These are phyloP conservation scores for Epirrita christyi DNA, from an alignment of 2,888 invertebrate genomes.

Conservation along the genomic window DNA sequence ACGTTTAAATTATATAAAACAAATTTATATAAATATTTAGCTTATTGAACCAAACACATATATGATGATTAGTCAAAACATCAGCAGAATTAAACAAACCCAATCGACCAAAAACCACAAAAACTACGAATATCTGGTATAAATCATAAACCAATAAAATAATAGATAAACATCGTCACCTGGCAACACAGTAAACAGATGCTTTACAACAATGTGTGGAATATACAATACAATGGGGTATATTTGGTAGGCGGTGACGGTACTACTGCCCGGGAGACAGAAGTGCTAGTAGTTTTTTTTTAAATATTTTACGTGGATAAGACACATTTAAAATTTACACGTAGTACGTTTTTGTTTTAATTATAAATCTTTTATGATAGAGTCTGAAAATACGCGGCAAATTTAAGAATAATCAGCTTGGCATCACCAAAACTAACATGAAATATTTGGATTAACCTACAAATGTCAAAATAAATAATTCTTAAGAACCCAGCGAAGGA, in stretches of 20 bases:
- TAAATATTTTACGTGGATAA: constrained; percentile 51
- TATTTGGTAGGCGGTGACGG: constrained; percentile 82
- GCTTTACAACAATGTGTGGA: constrained; percentile 42
- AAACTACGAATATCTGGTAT: constrained; percentile 44
- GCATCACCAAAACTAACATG: too few species aligned
- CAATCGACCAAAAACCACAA: constrained; percentile 27
- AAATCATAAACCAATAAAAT: constrained; percentile 48
- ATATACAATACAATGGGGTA: constrained; percentile 62
- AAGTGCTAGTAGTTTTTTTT: constrained; percentile 42
- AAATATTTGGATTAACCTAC: too few species aligned
- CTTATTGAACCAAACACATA: not conserved
- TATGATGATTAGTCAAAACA: not conserved
- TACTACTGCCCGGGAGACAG: constrained; percentile 52
- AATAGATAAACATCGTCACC: constrained; percentile 58
- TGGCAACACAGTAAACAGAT: constrained; percentile 59
- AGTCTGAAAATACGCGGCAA: too few species aligned
- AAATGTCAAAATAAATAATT: too few species aligned
- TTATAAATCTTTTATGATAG: too few species aligned
- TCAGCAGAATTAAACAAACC: not conserved
- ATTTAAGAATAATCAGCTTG: too few species aligned
- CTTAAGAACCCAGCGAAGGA: too few species aligned
- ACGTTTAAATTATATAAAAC: too few species aligned
- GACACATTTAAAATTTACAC: constrained; percentile 16
- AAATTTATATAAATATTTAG: too few species aligned
- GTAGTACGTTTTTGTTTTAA: too few species aligned